Conservation (phyloP, 2,888 invertebrate genomes). For the Plagodis pulveraria region DNA sequence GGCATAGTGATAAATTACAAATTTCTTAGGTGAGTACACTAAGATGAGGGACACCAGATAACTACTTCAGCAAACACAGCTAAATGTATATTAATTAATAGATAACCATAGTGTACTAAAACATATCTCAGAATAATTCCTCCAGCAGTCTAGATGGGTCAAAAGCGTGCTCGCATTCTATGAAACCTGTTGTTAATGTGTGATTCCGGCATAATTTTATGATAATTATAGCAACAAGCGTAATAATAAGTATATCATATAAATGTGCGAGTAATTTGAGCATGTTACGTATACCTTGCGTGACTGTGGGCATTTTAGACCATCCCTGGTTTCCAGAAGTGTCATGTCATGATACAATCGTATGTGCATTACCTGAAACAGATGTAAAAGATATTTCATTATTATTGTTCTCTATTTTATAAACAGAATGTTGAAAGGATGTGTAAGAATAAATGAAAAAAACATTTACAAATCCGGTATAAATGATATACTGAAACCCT, state of each 20-base stretch:
- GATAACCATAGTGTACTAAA: too few species aligned
- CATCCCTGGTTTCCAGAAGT: constrained; percentile 33
- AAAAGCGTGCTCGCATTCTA: background rate
- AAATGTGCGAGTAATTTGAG: constrained; percentile 13
- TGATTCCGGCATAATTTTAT: constrained; percentile 16
- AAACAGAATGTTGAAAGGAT: background rate
- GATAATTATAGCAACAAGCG: constrained; percentile 15
- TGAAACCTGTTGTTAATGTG: constrained; percentile 5
- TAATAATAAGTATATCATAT: constrained; percentile 20
- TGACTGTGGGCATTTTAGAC: constrained; percentile 9
- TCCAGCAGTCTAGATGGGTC: too few species aligned
- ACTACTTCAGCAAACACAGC: too few species aligned
- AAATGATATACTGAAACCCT: too few species aligned
- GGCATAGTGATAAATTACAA: too few species aligned
- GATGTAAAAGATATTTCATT: constrained; percentile 32
- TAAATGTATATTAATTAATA: too few species aligned
- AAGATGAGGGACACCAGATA: too few species aligned
- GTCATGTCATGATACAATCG: constrained; percentile 39
- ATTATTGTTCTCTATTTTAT: constrained; percentile 8
- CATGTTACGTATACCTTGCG: constrained; percentile 26
- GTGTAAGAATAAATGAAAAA: too few species aligned
- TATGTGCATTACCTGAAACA: constrained; percentile 51
- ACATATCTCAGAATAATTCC: too few species aligned
- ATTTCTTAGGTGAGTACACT: too few species aligned
- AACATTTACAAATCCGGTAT: too few species aligned